Conservation (phyloP, 2,888 invertebrate genomes). For the Alentia gelatinosa region DNA sequence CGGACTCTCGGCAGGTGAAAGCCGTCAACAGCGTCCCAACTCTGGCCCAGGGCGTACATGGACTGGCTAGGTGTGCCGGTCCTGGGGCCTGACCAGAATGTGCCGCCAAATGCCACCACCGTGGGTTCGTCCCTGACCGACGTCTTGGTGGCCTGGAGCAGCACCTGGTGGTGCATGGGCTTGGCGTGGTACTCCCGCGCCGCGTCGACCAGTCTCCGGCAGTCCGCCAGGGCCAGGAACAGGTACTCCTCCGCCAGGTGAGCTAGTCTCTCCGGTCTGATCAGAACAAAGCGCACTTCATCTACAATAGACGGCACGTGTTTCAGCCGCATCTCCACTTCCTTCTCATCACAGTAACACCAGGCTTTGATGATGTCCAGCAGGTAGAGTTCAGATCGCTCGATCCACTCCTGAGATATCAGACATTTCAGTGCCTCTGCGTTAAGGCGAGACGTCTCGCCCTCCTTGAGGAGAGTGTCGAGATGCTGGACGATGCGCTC, state of each 20-base stretch:
- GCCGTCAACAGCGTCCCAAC: neutral
- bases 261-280: neutral
- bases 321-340: neutral
- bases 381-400: neutral
- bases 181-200: neutral
- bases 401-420: neutral
- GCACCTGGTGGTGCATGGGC: neutral
- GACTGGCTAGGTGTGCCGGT: neutral
- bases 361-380: neutral
- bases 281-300: neutral
- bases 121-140: neutral
- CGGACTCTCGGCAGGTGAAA: neutral
- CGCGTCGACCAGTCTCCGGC: neutral
- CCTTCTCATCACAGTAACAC: neutral
- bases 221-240: neutral
- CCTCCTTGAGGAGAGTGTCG: neutral
- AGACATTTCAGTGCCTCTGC: neutral
- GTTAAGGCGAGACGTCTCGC: neutral
- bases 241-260: neutral
- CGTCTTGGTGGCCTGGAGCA: neutral
- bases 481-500: neutral
- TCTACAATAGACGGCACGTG: neutral
- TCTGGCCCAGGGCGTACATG: neutral
- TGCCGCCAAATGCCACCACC: neutral
- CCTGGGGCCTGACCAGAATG: neutral